Percentiles rank a stretch among this genome's conserved stretches.
These are phyloP conservation scores for Drosophila kurseongensis DNA, from an alignment of 1,140 invertebrate species.

Conservation along the genomic window DNA sequence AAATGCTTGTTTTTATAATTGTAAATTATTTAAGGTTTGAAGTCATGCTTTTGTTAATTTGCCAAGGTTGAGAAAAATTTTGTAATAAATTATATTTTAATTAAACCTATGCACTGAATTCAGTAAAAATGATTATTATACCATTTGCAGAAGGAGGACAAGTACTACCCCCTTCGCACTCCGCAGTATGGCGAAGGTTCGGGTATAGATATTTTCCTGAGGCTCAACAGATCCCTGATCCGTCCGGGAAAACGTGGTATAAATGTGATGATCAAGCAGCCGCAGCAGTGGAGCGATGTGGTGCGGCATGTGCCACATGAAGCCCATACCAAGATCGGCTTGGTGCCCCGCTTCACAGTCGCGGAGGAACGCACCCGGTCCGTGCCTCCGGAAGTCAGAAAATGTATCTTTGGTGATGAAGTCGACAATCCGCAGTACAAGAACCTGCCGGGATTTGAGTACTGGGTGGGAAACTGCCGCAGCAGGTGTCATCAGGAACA, in stretches of 20 bases:
- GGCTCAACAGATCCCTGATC: constrained; percentile 39
- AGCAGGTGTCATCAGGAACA: constrained; percentile 74
- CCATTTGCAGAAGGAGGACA: constrained; percentile 39
- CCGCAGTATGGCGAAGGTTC: constrained; percentile 54
- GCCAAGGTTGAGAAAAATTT: too few species aligned
- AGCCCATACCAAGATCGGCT: constrained; percentile 50
- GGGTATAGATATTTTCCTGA: constrained; percentile 53
- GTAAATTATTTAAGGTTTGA: too few species aligned
- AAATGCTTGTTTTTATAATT: not conserved
- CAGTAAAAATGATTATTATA: too few species aligned
- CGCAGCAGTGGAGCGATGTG: constrained; percentile 65
- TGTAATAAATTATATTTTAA: too few species aligned
- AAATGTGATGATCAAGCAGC: constrained; percentile 70
- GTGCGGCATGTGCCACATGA: constrained; percentile 41
- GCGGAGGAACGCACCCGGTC: constrained; percentile 40
- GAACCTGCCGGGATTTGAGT: constrained; percentile 63
- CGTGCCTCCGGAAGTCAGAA: constrained; percentile 32
- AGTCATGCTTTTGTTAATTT: too few species aligned
- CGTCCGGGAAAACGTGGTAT: constrained; percentile 34
- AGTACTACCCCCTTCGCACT: constrained; percentile 63
- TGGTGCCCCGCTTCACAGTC: constrained; percentile 50
- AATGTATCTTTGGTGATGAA: constrained; percentile 72
- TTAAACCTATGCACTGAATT: too few species aligned
- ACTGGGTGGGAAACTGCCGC: constrained; percentile 75
- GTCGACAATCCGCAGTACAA: constrained; percentile 49